Evolutionary conservation across 1,140 invertebrate genomes (phyloP).

Genomic region (Bombyx mandarina): DNA sequence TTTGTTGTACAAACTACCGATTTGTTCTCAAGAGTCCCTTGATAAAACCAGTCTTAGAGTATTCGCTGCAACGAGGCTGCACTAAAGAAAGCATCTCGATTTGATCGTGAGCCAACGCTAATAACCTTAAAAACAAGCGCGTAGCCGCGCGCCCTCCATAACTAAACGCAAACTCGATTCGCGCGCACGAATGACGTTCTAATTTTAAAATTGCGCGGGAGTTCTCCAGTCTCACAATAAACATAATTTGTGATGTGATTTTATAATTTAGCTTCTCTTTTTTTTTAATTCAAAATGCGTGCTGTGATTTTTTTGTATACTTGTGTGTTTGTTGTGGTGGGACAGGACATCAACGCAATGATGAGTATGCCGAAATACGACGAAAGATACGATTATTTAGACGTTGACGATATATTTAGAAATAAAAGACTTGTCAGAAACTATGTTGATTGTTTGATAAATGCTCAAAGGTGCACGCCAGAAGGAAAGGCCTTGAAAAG

Average conservation of each 20-base stretch:
- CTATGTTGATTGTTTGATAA: conserved; percentile 73
- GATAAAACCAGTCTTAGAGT: conserved; percentile 8
- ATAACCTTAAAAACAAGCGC: conserved; percentile 23
- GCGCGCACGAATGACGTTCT: conserved; percentile 32
- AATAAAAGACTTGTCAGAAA: conserved; percentile 72
- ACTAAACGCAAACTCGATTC: conserved; percentile 20
- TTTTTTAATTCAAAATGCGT: conserved; percentile 35
- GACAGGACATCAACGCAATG: conserved; percentile 48
- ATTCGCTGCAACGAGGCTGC: background rate
- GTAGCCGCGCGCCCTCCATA: conserved; percentile 23
- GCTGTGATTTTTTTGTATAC: conserved; percentile 41
- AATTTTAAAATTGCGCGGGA: conserved; percentile 15
- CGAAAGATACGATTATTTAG: conserved; percentile 71
- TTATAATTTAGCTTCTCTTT: background rate
- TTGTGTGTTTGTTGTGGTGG: conserved; percentile 29
- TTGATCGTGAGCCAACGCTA: conserved; percentile 8
- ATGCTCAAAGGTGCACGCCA: conserved; percentile 69
- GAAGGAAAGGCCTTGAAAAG: conserved; percentile 73
- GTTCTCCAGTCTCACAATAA: conserved; percentile 2
- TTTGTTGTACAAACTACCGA: too few species aligned
- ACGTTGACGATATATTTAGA: conserved; percentile 70
- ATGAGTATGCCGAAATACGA: conserved; percentile 61
- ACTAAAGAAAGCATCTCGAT: conserved; percentile 18
- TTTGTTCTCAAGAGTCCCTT: background rate
- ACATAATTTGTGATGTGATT: conserved; percentile 7